Evolutionary conservation across 2,888 invertebrate genomes (phyloP).

Genomic region (Eupithecia pulchellata): DNA sequence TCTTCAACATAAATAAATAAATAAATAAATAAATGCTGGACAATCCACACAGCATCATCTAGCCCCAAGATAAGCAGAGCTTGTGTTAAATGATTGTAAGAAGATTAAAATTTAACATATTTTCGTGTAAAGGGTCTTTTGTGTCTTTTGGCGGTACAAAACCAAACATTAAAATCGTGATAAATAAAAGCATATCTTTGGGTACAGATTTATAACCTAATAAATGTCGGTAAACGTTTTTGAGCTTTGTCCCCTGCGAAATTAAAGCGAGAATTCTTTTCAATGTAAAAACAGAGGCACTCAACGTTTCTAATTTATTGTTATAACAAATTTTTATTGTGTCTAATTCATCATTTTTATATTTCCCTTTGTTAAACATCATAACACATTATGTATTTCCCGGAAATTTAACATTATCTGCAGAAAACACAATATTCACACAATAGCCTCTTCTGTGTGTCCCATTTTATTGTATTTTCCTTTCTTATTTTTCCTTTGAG

Average conservation of each 20-base stretch:
- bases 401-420: neutral
- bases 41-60: too few species aligned
- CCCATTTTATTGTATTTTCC: too few species aligned
- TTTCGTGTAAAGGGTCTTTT: too few species aligned
- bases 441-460: neutral
- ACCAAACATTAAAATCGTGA: neutral
- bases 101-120: too few species aligned
- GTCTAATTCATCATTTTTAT: conserved; percentile 20
- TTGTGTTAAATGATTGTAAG: too few species aligned
- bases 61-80: too few species aligned
- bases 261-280: conserved; percentile 30
- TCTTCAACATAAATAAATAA: too few species aligned
- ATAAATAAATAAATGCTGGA: too few species aligned
- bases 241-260: conserved; percentile 32
- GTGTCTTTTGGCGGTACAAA: too few species aligned
- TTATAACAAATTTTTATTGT: conserved; percentile 22
- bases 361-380: conserved; percentile 7
- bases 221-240: conserved; percentile 36
- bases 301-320: conserved; percentile 27
- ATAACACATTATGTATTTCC: neutral
- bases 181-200: conserved; percentile 20
- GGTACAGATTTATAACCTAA: conserved; percentile 26
- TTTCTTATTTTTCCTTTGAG: too few species aligned
- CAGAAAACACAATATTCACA: neutral
- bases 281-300: conserved; percentile 11